These are phyloP conservation scores for Ianthella basta DNA, from an alignment of 37 sponge, comb jelly and placozoan genomes.

Conservation along the genomic window DNA sequence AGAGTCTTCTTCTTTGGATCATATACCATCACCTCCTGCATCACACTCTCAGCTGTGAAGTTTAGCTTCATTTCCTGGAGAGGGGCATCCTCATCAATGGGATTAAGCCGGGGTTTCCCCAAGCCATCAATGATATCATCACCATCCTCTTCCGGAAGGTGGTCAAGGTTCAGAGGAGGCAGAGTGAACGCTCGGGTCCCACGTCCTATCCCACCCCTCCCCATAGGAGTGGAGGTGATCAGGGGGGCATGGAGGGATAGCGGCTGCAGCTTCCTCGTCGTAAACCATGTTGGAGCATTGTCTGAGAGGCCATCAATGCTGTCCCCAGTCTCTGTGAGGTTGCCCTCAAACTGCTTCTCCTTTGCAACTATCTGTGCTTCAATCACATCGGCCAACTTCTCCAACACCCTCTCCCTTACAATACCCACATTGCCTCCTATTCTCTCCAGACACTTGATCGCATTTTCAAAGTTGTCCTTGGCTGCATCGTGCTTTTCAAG, in stretches of 20 bases:
- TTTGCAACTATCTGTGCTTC: slow-evolving; percentile 31
- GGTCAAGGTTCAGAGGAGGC: slow-evolving; percentile 5
- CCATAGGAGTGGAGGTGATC: background rate
- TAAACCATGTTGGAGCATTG: background rate
- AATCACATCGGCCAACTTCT: slow-evolving; percentile 67
- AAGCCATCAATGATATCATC: background rate
- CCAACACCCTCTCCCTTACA: slow-evolving; percentile 80
- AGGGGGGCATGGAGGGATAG: background rate
- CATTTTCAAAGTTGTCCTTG: slow-evolving; percentile 50
- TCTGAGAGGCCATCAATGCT: background rate
- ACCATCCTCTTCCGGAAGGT: background rate
- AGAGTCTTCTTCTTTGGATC: background rate
- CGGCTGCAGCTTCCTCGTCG: background rate
- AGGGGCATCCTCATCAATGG: background rate
- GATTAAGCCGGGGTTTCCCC: background rate
- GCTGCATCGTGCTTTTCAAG: slow-evolving; percentile 43
- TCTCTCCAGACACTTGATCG: slow-evolving; percentile 42
- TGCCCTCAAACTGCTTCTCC: background rate
- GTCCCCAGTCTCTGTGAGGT: background rate
- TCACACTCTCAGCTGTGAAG: background rate
- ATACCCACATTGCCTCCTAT: slow-evolving; percentile 65
- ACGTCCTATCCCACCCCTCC: no score
- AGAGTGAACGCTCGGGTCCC: background rate
- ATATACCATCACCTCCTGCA: background rate
- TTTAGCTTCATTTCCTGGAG: background rate